phyloP scores from a whole-genome alignment of 2,113 vertebrate species.

The Nerophis ophidion region DNA sequence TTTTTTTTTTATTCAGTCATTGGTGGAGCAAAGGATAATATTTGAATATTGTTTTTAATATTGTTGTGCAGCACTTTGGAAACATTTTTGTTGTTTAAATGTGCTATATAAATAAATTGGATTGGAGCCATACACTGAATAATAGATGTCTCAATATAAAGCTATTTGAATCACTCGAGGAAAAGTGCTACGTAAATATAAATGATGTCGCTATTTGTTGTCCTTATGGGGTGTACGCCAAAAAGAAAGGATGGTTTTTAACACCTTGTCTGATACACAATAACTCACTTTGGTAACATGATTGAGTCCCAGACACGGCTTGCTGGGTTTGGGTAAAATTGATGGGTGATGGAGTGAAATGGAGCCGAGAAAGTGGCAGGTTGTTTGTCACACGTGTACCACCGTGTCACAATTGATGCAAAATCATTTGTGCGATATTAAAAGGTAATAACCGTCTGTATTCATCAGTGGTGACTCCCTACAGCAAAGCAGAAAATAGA shows the following conservation, averaged over 20 bases:
- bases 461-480: slow-evolving; percentile 59
- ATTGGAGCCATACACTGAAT: no score
- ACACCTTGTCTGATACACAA: slow-evolving; percentile 36
- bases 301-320: slow-evolving; percentile 59
- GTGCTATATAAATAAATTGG: no score
- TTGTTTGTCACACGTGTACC: slow-evolving; percentile 61
- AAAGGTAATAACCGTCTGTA: slow-evolving; percentile 68
- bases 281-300: slow-evolving; percentile 51
- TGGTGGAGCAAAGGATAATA: no score
- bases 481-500: slow-evolving; percentile 63
- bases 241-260: slow-evolving; percentile 23
- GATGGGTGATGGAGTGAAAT: slow-evolving; percentile 65
- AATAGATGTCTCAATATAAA: no score
- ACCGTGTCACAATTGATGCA: slow-evolving; percentile 63
- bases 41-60: no score
- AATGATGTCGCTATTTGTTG: not conserved
- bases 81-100: no score
- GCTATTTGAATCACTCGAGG: no score
- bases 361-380: slow-evolving; percentile 56
- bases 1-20: no score
- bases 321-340: slow-evolving; percentile 57
- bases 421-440: slow-evolving; percentile 72
- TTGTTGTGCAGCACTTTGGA: no score
- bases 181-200: no score
- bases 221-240: not conserved